Evolutionary conservation across 2,888 invertebrate genomes (phyloP).

Genomic region (Meganola albula): DNA sequence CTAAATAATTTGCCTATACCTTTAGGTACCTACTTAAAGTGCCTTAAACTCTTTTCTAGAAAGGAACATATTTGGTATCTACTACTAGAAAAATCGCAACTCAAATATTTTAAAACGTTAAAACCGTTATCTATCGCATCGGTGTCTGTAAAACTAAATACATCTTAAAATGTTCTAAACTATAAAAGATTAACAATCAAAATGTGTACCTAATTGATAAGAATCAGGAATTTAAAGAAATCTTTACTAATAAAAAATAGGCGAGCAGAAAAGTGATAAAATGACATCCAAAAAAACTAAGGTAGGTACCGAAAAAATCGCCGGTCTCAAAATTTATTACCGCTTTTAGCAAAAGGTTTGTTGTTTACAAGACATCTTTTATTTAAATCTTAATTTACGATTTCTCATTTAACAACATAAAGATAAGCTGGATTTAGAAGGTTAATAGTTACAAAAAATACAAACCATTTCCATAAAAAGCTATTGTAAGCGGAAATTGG

Average conservation of each 20-base stretch:
- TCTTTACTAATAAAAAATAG: conserved; percentile 33
- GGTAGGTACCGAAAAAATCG: conserved; percentile 36
- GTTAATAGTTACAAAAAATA: conserved; percentile 35
- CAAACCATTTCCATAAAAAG: conserved; percentile 24
- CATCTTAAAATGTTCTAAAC: too few relatives aligned
- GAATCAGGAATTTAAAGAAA: too few relatives aligned
- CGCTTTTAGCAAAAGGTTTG: conserved; percentile 73
- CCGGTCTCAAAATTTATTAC: conserved; percentile 56
- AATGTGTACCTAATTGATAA: too few relatives aligned
- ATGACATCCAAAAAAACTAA: conserved; percentile 27
- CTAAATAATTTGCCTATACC: too few relatives aligned
- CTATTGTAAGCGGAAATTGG: conserved; percentile 28
- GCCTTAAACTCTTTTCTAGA: too few relatives aligned
- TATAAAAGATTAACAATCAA: conserved; percentile 1
- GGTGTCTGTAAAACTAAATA: too few relatives aligned
- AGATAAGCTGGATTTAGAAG: conserved; percentile 54
- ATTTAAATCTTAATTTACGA: conserved; percentile 71
- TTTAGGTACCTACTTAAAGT: too few relatives aligned
- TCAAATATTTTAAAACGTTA: too few relatives aligned
- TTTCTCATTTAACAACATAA: conserved; percentile 53
- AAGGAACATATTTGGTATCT: too few relatives aligned
- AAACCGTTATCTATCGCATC: too few relatives aligned
- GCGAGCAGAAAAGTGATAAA: conserved; percentile 43
- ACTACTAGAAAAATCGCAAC: too few relatives aligned
- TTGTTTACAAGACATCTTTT: conserved; percentile 71